These are phyloP conservation scores for Nannoperca australis DNA, from an alignment of 2,797 vertebrate species.

Conservation along the genomic window DNA sequence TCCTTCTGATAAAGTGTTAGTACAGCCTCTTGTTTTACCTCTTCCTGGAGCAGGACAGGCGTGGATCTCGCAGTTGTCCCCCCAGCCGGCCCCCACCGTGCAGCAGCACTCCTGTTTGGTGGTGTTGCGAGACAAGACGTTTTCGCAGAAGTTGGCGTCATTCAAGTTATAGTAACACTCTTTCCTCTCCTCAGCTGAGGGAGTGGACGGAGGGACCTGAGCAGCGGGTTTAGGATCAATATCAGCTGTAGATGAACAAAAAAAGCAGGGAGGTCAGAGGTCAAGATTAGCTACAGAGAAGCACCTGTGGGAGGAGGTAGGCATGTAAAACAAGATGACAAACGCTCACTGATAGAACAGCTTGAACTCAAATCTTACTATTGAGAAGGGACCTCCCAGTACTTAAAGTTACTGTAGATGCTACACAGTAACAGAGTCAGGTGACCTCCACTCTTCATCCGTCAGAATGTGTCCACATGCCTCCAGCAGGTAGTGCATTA, in stretches of 20 bases:
- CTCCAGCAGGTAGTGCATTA: conserved; percentile 62
- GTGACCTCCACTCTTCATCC: conserved; percentile 12
- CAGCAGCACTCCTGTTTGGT: conserved; percentile 88
- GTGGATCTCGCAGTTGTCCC: conserved; percentile 87
- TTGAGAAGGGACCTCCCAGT: no score
- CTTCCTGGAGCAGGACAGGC: conserved; percentile 78
- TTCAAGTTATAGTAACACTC: conserved; percentile 87
- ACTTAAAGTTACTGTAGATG: no score
- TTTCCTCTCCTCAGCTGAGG: conserved; percentile 72
- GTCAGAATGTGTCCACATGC: conserved; percentile 29
- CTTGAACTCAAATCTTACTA: conserved; percentile 11
- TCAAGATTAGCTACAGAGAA: background rate
- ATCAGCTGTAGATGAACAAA: conserved; percentile 33
- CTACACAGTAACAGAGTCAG: conserved; percentile 8
- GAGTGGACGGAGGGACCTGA: background rate
- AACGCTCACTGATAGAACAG: background rate
- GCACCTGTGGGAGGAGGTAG: background rate
- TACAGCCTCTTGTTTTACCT: conserved; percentile 65
- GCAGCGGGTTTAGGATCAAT: background rate
- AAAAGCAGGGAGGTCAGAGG: conserved; percentile 17
- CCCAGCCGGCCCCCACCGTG: conserved; percentile 85
- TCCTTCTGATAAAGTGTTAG: background rate
- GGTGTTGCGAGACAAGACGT: conserved; percentile 84
- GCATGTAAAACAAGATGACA: background rate
- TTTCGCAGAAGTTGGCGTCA: conserved; percentile 82